phyloP scores from a whole-genome alignment of 2,797 vertebrate genomes.

The Sphenopsis melanotis region DNA sequence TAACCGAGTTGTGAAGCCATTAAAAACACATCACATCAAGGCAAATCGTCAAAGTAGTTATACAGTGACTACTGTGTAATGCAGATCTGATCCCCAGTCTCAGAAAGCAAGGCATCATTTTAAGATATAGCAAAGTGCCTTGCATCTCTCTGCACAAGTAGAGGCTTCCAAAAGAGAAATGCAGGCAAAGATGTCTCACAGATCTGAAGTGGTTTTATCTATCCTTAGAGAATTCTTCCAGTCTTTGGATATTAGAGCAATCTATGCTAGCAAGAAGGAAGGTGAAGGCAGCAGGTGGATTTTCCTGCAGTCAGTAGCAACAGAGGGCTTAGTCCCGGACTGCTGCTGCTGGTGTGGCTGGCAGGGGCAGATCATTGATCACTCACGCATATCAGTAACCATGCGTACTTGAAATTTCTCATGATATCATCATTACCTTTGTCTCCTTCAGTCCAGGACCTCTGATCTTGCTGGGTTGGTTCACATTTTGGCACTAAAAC shows the following conservation, averaged over 20 bases:
- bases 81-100: slow-evolving; percentile 39
- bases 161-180: slow-evolving; percentile 71
- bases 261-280: slow-evolving; percentile 53
- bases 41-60: slow-evolving; percentile 71
- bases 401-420: slow-evolving; percentile 81
- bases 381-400: slow-evolving; percentile 75
- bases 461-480: slow-evolving; percentile 91
- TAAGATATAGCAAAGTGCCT: slow-evolving; percentile 68
- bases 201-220: slow-evolving; percentile 74
- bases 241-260: slow-evolving; percentile 67
- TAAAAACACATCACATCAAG: slow-evolving; percentile 56
- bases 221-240: slow-evolving; percentile 72
- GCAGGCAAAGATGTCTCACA: slow-evolving; percentile 69
- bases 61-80: slow-evolving; percentile 64
- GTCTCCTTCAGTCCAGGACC: slow-evolving; percentile 85
- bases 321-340: neutral
- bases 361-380: neutral
- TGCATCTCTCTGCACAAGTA: slow-evolving; percentile 58
- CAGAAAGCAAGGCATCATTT: slow-evolving; percentile 67
- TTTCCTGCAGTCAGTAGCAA: slow-evolving; percentile 59
- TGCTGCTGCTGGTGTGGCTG: neutral
- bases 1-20: slow-evolving; percentile 56
- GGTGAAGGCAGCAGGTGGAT: slow-evolving; percentile 68
- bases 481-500: slow-evolving; percentile 83
- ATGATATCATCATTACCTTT: slow-evolving; percentile 89